Conservation (phyloP, 1,140 invertebrate genomes). For the Bombus terrestris region DNA sequence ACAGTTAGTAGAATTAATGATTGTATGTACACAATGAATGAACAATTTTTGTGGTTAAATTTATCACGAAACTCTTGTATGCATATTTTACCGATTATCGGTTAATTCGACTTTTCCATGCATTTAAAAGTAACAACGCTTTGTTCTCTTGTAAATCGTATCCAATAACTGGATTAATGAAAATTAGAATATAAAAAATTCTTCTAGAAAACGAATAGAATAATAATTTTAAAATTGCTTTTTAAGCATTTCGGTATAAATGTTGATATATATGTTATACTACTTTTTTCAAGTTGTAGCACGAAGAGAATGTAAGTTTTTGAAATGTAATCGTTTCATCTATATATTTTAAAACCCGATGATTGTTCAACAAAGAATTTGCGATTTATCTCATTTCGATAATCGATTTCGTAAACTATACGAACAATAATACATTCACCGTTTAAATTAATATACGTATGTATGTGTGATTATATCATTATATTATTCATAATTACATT, state of each 20-base stretch:
- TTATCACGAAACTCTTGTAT: no score
- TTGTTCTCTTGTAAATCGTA: not conserved
- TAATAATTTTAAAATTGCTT: not conserved
- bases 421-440: not conserved
- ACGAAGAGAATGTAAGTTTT: not conserved
- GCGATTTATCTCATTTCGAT: not conserved
- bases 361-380: not conserved
- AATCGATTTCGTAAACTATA: not conserved
- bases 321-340: no score
- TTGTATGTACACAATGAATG: not conserved
- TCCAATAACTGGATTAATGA: constrained; percentile 1
- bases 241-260: not conserved
- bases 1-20: not conserved
- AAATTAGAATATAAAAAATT: not conserved
- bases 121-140: not conserved
- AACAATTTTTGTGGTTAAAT: not conserved
- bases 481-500: constrained; percentile 28
- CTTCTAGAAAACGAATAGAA: not conserved
- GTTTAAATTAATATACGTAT: not conserved
- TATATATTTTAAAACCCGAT: no score
- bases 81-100: not conserved
- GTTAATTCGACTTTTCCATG: not conserved
- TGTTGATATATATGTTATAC: not conserved
- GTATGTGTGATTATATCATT: constrained; percentile 14
- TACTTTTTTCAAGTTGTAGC: not conserved